Evolutionary conservation across 2,888 invertebrate genomes (phyloP).

Genomic region (Petrolisthes manimaculis): DNA sequence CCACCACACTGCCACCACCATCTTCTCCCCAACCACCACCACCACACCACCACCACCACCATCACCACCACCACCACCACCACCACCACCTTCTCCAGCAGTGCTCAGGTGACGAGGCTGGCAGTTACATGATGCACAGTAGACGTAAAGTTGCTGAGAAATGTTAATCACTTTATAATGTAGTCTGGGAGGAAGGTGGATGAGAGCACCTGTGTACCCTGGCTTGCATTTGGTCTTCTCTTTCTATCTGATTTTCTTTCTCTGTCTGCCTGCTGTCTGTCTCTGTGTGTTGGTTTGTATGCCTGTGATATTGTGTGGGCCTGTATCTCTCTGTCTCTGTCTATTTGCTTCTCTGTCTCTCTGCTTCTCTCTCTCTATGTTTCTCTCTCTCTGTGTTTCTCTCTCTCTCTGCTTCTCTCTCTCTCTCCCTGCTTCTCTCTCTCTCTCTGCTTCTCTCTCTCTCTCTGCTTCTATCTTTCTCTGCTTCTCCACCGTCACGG

Average conservation of each 20-base stretch:
- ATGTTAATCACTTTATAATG: conserved; percentile 47
- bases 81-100: neutral
- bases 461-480: neutral
- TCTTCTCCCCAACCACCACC: neutral
- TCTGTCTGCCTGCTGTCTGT: neutral
- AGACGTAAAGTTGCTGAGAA: conserved; percentile 7
- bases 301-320: neutral
- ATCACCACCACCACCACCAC: neutral
- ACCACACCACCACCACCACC: neutral
- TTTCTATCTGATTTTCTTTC: conserved; percentile 5
- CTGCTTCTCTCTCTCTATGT: too few species aligned
- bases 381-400: too few species aligned
- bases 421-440: neutral
- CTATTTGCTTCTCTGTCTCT: too few species aligned
- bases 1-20: neutral
- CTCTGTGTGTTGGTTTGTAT: too few species aligned
- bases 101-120: conserved; percentile 16
- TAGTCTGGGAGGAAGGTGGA: neutral
- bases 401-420: neutral
- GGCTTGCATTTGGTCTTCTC: neutral
- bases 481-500: neutral
- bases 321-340: neutral
- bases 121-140: conserved; percentile 5
- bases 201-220: conserved; percentile 30
- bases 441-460: neutral